These are phyloP conservation scores for Calliphora vomitoria DNA, from an alignment of 2,888 invertebrate genomes.

Conservation along the genomic window DNA sequence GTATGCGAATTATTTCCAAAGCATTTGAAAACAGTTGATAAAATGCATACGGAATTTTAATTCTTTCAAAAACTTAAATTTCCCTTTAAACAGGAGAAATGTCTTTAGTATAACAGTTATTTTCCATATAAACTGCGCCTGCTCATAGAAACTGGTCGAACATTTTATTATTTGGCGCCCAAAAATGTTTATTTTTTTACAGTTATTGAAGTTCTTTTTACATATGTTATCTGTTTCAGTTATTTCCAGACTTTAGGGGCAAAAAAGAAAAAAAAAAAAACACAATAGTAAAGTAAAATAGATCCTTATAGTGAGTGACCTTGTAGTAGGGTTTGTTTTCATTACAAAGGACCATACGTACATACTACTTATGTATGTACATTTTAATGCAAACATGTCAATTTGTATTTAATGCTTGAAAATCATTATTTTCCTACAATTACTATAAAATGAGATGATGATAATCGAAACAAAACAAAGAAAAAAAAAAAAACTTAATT, in stretches of 20 bases:
- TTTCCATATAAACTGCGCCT: slow-evolving; percentile 26
- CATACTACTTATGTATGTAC: background rate
- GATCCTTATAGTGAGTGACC: slow-evolving; percentile 34
- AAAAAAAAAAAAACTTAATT: slow-evolving; percentile 39
- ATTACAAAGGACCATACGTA: background rate
- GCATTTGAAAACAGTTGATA: no score
- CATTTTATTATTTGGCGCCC: slow-evolving; percentile 63
- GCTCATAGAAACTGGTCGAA: slow-evolving; percentile 57
- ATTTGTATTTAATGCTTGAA: slow-evolving; percentile 31
- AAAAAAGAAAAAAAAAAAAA: background rate
- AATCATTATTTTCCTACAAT: slow-evolving; percentile 39
- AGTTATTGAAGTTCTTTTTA: background rate
- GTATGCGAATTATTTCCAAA: no score
- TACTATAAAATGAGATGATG: slow-evolving; percentile 6
- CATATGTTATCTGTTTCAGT: background rate
- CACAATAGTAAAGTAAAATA: background rate
- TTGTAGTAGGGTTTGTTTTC: slow-evolving; percentile 34
- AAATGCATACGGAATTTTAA: background rate
- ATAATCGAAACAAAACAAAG: slow-evolving; percentile 18
- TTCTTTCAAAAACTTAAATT: background rate
- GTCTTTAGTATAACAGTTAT: slow-evolving; percentile 62
- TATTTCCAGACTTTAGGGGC: background rate
- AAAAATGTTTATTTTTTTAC: slow-evolving; percentile 29
- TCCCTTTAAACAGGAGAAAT: background rate
- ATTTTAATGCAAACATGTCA: slow-evolving; percentile 32